Conservation (phyloP, 2,797 vertebrate species). For the Eulemur albifrons region DNA sequence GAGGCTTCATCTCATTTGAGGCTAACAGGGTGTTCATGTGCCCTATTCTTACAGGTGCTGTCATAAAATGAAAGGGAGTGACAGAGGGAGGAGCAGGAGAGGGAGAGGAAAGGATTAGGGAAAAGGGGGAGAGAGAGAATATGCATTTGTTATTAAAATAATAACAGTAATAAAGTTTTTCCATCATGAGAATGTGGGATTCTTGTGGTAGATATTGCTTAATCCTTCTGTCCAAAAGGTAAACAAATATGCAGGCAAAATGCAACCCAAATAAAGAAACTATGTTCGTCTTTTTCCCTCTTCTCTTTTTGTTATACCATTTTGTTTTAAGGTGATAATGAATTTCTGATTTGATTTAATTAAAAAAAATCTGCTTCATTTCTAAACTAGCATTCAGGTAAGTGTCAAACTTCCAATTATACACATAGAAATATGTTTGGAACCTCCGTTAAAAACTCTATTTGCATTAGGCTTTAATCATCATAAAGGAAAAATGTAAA, state of each 20-base stretch:
- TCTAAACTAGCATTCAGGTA: constrained; percentile 61
- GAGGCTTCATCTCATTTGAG: neutral
- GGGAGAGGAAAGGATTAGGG: neutral
- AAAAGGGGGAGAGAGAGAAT: neutral
- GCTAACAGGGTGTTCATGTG: neutral
- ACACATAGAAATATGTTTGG: constrained; percentile 45
- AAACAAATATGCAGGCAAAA: neutral
- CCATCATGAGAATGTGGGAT: neutral
- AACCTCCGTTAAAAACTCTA: constrained; percentile 17
- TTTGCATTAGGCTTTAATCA: constrained; percentile 66
- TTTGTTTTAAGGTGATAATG: constrained; percentile 38
- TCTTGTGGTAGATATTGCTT: neutral
- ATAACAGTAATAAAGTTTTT: neutral
- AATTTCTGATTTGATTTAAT: constrained; percentile 60
- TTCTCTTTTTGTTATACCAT: neutral
- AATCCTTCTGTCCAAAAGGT: neutral
- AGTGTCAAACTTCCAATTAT: constrained; percentile 67
- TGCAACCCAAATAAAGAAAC: neutral
- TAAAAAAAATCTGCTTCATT: constrained; percentile 46
- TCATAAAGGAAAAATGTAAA: constrained; percentile 57
- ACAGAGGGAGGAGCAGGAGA: neutral
- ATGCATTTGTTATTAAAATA: neutral
- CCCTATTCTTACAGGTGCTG: neutral
- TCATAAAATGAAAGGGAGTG: neutral
- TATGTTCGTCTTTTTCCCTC: neutral